Conservation (phyloP, 2,888 invertebrate genomes). For the Neoaliturus tenellus region DNA sequence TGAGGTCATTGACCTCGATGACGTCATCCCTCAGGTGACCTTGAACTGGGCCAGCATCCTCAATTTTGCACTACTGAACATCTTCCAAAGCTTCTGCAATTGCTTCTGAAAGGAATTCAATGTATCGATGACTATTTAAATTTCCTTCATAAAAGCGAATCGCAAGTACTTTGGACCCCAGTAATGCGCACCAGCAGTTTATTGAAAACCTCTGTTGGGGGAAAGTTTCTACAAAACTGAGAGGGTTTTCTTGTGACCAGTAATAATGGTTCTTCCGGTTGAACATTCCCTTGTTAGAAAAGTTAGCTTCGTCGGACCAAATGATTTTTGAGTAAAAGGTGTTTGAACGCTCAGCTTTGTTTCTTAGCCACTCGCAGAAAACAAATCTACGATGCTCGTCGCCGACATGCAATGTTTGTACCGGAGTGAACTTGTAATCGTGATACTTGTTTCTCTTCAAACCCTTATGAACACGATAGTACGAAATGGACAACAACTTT, state of each 20-base stretch:
- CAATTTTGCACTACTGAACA: too few species aligned
- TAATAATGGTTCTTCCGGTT: constrained; percentile 9
- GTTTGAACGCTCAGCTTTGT: background rate
- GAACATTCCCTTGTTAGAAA: constrained; percentile 24
- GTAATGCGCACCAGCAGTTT: background rate
- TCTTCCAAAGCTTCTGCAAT: constrained; percentile 20
- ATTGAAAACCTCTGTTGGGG: constrained; percentile 13
- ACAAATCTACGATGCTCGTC: constrained; percentile 23
- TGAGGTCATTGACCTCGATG: too few species aligned
- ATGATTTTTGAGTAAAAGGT: background rate
- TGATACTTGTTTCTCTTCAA: constrained; percentile 23
- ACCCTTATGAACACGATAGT: constrained; percentile 22
- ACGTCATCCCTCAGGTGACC: too few species aligned
- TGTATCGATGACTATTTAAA: constrained; percentile 1
- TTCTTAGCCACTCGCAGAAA: constrained; percentile 13
- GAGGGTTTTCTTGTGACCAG: constrained; percentile 16
- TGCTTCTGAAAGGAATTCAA: constrained; percentile 3
- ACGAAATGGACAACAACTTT: background rate
- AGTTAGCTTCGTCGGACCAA: constrained; percentile 29
- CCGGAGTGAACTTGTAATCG: constrained; percentile 24
- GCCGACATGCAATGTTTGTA: constrained; percentile 31
- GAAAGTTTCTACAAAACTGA: background rate
- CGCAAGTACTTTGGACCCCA: constrained; percentile 36
- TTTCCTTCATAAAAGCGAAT: constrained; percentile 14
- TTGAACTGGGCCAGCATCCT: too few species aligned